These are phyloP conservation scores for Ametastegia equiseti DNA, from an alignment of 2,888 invertebrate species.

Conservation along the genomic window DNA sequence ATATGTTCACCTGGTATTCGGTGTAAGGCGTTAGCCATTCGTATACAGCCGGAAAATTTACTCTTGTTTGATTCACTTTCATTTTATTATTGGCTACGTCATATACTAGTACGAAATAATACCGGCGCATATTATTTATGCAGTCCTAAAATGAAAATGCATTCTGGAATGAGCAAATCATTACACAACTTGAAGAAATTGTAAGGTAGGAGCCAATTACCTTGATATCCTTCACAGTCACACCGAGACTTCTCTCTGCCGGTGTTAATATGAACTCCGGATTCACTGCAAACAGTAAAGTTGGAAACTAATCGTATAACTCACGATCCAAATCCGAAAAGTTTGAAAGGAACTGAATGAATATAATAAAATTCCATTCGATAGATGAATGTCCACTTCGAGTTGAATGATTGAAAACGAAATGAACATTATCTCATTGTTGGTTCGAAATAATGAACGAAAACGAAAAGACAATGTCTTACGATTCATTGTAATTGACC, in stretches of 20 bases:
- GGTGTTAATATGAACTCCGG: background rate
- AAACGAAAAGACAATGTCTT: no score
- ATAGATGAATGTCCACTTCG: no score
- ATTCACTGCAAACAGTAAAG: background rate
- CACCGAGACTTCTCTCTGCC: background rate
- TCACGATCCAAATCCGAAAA: background rate
- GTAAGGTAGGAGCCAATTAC: background rate
- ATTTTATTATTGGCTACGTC: background rate
- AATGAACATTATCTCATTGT: no score
- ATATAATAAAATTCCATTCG: no score
- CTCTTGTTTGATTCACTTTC: background rate
- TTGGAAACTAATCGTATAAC: background rate
- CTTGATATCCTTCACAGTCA: background rate
- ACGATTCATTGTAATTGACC: no score
- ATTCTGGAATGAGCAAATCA: background rate
- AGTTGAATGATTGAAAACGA: no score
- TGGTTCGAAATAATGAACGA: no score
- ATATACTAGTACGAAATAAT: background rate
- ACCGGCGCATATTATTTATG: background rate
- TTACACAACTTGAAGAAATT: background rate
- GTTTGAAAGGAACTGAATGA: no score
- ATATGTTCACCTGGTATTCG: slow-evolving; percentile 51
- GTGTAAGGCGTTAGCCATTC: slow-evolving; percentile 48
- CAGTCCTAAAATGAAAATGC: background rate
- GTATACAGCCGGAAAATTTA: background rate